Conservation (phyloP, 2,113 vertebrate genomes). For the Podocnemis expansa region DNA sequence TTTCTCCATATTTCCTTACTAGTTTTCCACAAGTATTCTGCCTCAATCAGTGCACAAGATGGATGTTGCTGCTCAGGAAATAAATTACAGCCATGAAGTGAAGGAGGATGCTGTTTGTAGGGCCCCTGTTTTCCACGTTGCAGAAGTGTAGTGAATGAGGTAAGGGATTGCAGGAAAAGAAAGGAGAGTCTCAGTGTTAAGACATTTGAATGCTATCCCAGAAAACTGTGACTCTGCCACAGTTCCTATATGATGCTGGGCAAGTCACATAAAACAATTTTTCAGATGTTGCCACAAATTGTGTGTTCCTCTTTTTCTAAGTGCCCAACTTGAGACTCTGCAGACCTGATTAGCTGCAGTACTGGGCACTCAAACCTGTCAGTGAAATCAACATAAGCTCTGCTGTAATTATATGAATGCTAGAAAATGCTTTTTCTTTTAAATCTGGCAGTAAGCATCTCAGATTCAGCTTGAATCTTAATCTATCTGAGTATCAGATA, state of each 20-base stretch:
- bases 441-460: neutral
- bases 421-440: neutral
- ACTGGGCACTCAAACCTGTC: neutral
- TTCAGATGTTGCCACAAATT: neutral
- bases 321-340: neutral
- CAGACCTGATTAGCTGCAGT: neutral
- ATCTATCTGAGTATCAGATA: neutral
- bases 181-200: neutral
- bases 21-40: neutral
- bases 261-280: rapidly evolving
- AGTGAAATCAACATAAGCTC: neutral
- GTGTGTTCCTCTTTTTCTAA: neutral
- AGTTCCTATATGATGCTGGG: neutral
- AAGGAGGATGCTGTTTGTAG: neutral
- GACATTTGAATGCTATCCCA: neutral
- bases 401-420: neutral
- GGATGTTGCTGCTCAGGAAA: neutral
- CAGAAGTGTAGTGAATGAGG: neutral
- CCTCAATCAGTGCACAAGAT: neutral
- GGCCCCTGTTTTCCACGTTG: neutral
- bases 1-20: neutral
- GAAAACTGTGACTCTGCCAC: neutral
- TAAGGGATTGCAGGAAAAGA: neutral
- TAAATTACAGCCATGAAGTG: neutral
- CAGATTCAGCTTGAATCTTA: neutral